A percentile compares a stretch with the other conserved stretches of the same genome.
phyloP scores from a whole-genome alignment of 2,797 vertebrate species.

The Tokudaia tokunoshimensis region DNA sequence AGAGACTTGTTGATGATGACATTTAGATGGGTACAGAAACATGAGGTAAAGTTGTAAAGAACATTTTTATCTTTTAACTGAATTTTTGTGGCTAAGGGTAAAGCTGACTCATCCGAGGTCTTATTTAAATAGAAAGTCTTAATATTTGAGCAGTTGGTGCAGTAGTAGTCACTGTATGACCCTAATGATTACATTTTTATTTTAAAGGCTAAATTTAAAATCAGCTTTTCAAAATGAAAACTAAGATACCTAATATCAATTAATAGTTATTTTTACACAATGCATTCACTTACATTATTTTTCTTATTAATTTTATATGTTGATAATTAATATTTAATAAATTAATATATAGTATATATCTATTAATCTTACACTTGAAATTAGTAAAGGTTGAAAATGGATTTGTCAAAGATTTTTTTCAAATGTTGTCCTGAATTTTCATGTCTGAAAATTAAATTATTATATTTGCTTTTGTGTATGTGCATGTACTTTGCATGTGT shows the following conservation, averaged over 20 bases:
- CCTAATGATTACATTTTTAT: neutral
- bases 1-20: neutral
- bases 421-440: neutral
- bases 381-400: neutral
- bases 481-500: neutral
- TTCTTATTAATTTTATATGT: conserved; percentile 6
- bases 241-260: neutral
- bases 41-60: conserved; percentile 1
- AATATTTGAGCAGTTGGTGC: neutral
- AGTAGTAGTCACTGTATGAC: neutral
- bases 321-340: neutral
- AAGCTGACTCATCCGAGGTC: conserved; percentile 27
- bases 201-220: neutral
- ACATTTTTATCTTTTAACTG: neutral
- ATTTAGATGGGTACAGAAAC: neutral
- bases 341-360: neutral
- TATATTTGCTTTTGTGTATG: neutral
- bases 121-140: conserved; percentile 67
- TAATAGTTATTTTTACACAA: neutral
- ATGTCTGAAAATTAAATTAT: neutral
- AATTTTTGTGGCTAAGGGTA: conserved; percentile 41
- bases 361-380: neutral
- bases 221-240: neutral
- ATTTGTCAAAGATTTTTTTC: neutral
- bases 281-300: neutral